Percentiles rank a stretch among this genome's conserved stretches.
phyloP scores from a whole-genome alignment of 2,888 invertebrate genomes.

The Peribatodes rhomboidaria region DNA sequence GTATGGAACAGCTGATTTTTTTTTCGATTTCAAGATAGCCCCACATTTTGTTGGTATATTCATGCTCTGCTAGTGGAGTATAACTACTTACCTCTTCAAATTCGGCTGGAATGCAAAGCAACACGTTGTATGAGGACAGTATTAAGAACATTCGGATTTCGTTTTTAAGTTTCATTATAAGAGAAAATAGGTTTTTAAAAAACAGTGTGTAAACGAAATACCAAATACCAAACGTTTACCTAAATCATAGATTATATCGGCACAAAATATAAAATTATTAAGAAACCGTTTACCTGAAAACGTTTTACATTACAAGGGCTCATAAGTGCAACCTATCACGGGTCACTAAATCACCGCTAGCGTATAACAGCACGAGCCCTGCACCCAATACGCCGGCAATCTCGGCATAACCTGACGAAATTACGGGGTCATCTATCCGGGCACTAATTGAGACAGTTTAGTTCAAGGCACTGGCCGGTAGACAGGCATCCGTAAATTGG shows the following conservation, averaged over 20 bases:
- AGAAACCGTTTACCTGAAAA: conserved; percentile 17
- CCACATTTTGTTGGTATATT: too few species aligned
- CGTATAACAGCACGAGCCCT: conserved; percentile 47
- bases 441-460: conserved; percentile 86
- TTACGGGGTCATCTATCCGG: conserved; percentile 82
- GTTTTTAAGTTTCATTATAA: too few species aligned
- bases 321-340: conserved; percentile 32
- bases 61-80: too few species aligned
- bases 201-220: neutral
- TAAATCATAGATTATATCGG: conserved; percentile 3
- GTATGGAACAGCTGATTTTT: too few species aligned
- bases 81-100: too few species aligned
- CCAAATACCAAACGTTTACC: neutral
- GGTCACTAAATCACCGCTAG: conserved; percentile 30
- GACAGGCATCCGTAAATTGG: conserved; percentile 81
- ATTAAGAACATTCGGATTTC: too few species aligned
- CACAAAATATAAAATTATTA: conserved; percentile 29
- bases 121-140: too few species aligned
- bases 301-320: conserved; percentile 27
- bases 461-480: conserved; percentile 78
- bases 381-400: conserved; percentile 74
- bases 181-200: too few species aligned
- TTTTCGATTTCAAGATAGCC: too few species aligned
- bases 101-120: too few species aligned
- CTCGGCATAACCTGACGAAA: conserved; percentile 73